Evolutionary conservation across 2,113 vertebrate genomes (phyloP), one percentile per base, ranked within the genome.

Genomic region (Egretta garzetta): DNA sequence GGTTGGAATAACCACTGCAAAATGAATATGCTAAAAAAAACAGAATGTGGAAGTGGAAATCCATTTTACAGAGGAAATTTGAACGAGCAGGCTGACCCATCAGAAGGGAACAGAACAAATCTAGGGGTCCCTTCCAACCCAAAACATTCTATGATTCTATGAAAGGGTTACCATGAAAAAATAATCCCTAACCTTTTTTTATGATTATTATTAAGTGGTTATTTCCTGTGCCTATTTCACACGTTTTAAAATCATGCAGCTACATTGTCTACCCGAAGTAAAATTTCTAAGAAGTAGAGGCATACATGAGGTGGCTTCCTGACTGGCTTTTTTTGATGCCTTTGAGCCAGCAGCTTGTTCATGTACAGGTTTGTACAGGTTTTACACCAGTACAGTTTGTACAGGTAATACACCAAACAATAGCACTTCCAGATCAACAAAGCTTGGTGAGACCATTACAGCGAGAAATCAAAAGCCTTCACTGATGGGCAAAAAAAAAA

Each of bases 381-480:
- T 39, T 41, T 41, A 41, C 39, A 41, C 39, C 39, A 41, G 39
- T 41, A 41, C 39, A 41, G 39, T 41, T 41, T 41, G 39, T 41
- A 41, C 41, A 43, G 41, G 41, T 43, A 43, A 43, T 43, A 43
- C 14, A 43, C 41, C 41, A 43, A 43, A 43, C 39, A 13, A 13
- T 43, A 30, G 24, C 28, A 15, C n/a, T 41, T 85, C 32, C 60
- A 62, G 43, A 39, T 15, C 45, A 22, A 7, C 21, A 15, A 18
- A 59, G 32, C 43, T 41, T 26, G 35, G 56, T 22, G 64, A 37
- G 7, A 50, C 11, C 7, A 4, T 37, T 26, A 63, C 0, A 0
- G 71, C 37, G 63, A 77, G 58, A 71, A 83, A 30, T 11, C 15
- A 89, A 55, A 86, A 43, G 33, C 33, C 23, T 39, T 14, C 20